A percentile compares a stretch with the other conserved stretches of the same genome.
These are phyloP conservation scores for Struthio camelus DNA, from an alignment of 2,113 vertebrate species.

Conservation along the genomic window DNA sequence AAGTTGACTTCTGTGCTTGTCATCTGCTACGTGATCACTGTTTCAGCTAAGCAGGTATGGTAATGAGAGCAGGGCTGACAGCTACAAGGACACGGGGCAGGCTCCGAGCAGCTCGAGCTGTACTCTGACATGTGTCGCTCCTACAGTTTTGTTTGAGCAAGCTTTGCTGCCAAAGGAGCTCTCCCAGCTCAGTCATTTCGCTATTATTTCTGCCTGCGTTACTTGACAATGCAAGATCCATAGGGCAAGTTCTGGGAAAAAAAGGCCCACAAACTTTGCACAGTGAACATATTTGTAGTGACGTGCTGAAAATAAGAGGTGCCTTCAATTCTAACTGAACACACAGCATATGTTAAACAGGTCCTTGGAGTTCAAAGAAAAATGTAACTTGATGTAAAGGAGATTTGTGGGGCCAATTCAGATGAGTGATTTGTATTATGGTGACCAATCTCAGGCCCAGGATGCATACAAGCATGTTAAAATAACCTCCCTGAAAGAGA, in stretches of 20 bases:
- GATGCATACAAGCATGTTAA: neutral
- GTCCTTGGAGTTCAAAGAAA: neutral
- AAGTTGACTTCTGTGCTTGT: neutral
- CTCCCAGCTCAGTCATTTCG: neutral
- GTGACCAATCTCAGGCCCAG: neutral
- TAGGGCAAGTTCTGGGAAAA: neutral
- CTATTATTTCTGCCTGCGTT: rapidly evolving
- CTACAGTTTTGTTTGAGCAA: neutral
- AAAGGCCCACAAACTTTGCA: neutral
- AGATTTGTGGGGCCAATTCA: neutral
- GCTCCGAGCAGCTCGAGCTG: neutral
- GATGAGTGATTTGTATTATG: neutral
- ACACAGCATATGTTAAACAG: neutral
- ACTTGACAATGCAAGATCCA: neutral
- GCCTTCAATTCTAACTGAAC: neutral
- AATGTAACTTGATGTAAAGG: neutral
- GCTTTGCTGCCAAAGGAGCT: neutral
- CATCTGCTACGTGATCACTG: neutral
- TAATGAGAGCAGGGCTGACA: neutral
- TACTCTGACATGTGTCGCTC: neutral
- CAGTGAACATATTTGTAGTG: neutral
- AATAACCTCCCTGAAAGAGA: neutral
- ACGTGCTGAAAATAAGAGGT: neutral
- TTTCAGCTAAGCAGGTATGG: neutral
- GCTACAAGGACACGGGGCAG: neutral